Evolutionary conservation across 2,113 vertebrate genomes (phyloP).

Genomic region (Aspiorhynchus laticeps): DNA sequence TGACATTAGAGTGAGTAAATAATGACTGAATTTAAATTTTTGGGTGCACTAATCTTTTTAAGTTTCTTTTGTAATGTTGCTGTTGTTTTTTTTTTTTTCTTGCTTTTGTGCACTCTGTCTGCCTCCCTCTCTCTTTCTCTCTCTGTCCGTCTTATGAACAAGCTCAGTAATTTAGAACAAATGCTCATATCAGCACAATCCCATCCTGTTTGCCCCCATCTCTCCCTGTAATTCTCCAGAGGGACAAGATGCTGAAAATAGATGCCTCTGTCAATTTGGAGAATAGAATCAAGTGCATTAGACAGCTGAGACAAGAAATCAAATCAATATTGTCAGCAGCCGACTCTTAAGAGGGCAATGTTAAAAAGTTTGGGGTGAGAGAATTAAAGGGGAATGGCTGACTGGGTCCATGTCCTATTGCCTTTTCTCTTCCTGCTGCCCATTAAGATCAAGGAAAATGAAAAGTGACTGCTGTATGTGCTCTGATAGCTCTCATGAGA

Average conservation of each 20-base stretch:
- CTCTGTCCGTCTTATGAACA: conserved; percentile 46
- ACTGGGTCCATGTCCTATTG: conserved; percentile 59
- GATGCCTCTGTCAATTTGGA: conserved; percentile 75
- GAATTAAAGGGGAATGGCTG: conserved; percentile 76
- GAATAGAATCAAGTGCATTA: conserved; percentile 70
- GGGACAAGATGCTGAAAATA: conserved; percentile 64
- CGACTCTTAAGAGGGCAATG: conserved; percentile 72
- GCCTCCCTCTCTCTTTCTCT: conserved; percentile 41
- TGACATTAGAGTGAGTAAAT: not conserved
- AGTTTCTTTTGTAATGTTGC: not conserved
- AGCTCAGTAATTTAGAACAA: conserved; percentile 50
- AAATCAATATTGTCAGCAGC: conserved; percentile 77
- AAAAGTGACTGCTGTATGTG: conserved; percentile 65
- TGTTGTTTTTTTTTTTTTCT: conserved; percentile 39
- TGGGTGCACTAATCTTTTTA: not conserved
- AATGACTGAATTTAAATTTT: not conserved
- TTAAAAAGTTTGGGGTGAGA: conserved; percentile 73
- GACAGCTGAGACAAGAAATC: conserved; percentile 70
- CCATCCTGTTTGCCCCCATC: conserved; percentile 36
- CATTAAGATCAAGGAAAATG: conserved; percentile 76
- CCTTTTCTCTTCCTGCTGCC: conserved; percentile 58
- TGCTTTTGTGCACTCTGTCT: conserved; percentile 45
- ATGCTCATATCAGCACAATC: conserved; percentile 43
- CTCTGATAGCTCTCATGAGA: conserved; percentile 39
- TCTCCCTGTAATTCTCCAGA: conserved; percentile 44